Base-by-base conservation (phyloP, 2,797 vertebrate species). In the Sebastes oblongus region DNA sequence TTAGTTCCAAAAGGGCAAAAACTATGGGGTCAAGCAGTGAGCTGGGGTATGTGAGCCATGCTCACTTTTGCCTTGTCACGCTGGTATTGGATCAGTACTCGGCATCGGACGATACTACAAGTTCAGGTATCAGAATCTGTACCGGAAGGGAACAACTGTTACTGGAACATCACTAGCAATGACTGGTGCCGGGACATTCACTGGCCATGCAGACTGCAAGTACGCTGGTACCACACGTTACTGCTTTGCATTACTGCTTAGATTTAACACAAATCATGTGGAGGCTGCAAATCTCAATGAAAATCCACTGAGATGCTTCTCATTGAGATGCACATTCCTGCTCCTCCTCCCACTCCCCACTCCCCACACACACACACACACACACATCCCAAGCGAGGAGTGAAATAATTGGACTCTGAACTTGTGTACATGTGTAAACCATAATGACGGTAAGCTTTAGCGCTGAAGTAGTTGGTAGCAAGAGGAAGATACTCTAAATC, bases 281-380 rank as follows among this genome's bases (percentile, higher is more conserved):
- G 64, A 84, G 75, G 85, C 78, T 78, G 66, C 60, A 80, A 16
- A 87, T 79, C 70, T 79, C 62, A 83, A 77, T 85, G 77, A 27
- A 81, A 86, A 78, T 78, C 84, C 81, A 52, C 84, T 6, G 81
- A 80, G 79, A 83, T 66, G 73, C 58, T 70, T 72, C 80, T 89
- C 72, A 82, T 79, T 87, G 73, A 87, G 78, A 91, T 85, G 77
- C 80, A 76, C 66, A 66, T 85, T 81, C 74, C 76, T 72, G 71
- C 79, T 72, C 69, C 74, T 80, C 74, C 80, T 16, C 86, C 84
- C 62, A 84, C 81, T 56, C 65, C 24, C 8, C 59, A 52, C 72
- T 54, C 67, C 67, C 56, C 61, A 39, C 36, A 39, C 36, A 39
- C 36, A 39, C 32, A 34, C 34, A 56, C 24, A 58, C 24, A 58